Base-by-base conservation (phyloP, 2,888 invertebrate genomes). In the Cheilosia urbana region DNA sequence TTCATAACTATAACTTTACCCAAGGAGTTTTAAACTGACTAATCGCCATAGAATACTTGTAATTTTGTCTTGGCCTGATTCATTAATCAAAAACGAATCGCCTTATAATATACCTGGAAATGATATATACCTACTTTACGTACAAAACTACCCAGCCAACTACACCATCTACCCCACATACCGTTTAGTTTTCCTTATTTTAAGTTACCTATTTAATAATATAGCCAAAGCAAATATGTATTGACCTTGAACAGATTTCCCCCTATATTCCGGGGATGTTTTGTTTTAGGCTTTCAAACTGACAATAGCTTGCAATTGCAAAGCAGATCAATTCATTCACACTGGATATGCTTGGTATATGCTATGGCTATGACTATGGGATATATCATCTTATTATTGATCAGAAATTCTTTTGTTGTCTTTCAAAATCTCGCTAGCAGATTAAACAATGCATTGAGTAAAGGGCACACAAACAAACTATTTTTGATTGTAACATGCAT, bases 381-480 rank as follows among this genome's bases (percentile, higher is more conserved):
- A 27, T 55, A 27, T 55, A 15, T 27, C n/a, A 55, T 42, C 66
- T 42, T 27, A 55, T 42, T 55, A 68, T 68, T 55, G 53, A 55
- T 45, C 19, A 13, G 37, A 55, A 55, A 62, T 6, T 21, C 42
- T 63, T 63, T 63, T 55, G 34, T 72, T 62, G 27, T 53, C 13
- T 51, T 42, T 51, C 27, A 53, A 11, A 21, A 17, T 15, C 17
- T 49, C 15, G 19, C 49, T 37, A 17, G 21, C 49, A 5, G 17
- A n/a, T 53, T 19, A 42, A 66, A 66, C 42, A 53, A 68, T 68
- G 17, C 17, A 47, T 47, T 42, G 21, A 34, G 34, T 62, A 45
- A 45, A 62, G 42, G 24, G 27, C 21, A 27, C 53, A 40, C 5
- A 68, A 40, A 27, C 17, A 68, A 27, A 55, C 19, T 42, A n/a